Evolutionary conservation across 2,797 vertebrate species (phyloP), one percentile per base, ranked within the genome.

Genomic region (Rhodeus uyekii): DNA sequence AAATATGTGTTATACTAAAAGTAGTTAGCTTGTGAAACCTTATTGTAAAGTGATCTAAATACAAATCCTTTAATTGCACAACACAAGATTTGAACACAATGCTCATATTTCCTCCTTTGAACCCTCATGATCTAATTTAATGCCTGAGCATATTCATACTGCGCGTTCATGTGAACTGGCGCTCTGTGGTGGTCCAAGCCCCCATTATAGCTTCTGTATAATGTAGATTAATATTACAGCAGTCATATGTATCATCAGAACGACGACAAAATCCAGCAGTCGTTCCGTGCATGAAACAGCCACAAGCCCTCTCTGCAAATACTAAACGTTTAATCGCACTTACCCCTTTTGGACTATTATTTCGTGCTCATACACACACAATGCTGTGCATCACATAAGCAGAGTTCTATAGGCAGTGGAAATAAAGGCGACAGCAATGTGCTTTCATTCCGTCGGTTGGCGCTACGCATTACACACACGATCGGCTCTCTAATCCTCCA

Each of bases 241-340:
- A 42, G 42, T 44, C 36, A 60, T 38, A 39, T 22, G 27, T 34
- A 55, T 42, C 3, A 18, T 3, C n/a, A 32, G 61, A 5, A 53
- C 55, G 18, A n/a, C n/a, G 92, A 91, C 85, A 63, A 8, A 12
- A 29, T 24, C 29, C 38, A 34, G 19, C 34, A 3, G 8, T 69
- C 65, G 16, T 50, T 38, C 87, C 86, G 90, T 87, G 89, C 84
- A 88, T 87, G 87, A 88, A 90, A 86, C 87, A 78, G 80, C 89
- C 42, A 74, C 75, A 32, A 78, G 83, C 89, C 88, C 90, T 88
- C 90, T 89, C 18, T 38, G 61, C 61, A 78, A 53, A 67, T 22
- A 7, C 32, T 24, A 22, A 18, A 24, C 27, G 55, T 48, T 72
- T 34, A 50, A 72, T 8, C 55, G 19, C 67, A 29, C 44, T 63